These are phyloP conservation scores for Mormyrus hasselquistii DNA, from an alignment of 2,797 vertebrate species.

Conservation along the genomic window DNA sequence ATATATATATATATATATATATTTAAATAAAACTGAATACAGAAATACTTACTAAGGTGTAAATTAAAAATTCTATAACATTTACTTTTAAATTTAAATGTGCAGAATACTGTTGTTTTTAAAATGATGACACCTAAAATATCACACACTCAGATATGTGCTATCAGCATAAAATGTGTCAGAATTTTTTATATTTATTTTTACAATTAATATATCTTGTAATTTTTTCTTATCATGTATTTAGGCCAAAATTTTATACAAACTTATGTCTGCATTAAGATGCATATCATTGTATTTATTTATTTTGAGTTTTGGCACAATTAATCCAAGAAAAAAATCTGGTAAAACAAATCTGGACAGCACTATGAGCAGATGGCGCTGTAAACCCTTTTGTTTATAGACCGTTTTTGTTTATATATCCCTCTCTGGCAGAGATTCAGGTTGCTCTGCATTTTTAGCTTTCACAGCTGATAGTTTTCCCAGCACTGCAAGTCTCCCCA, in stretches of 20 bases:
- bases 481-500: not conserved
- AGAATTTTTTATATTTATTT: not conserved
- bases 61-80: not conserved
- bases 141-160: not conserved
- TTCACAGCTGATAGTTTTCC: slow-evolving; percentile 9
- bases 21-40: not conserved
- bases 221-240: not conserved
- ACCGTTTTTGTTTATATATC: not conserved
- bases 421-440: not conserved
- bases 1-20: not conserved
- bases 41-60: not conserved
- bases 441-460: not conserved
- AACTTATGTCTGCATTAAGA: not conserved
- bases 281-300: not conserved
- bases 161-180: not conserved
- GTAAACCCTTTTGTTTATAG: slow-evolving; percentile 1
- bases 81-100: not conserved
- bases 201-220: not conserved
- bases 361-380: not conserved
- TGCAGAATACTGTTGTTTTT: not conserved
- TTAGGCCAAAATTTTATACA: not conserved
- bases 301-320: slow-evolving; percentile 10
- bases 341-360: not conserved
- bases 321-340: not conserved
- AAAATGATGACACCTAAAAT: not conserved